Base-by-base conservation (phyloP, 53 echinoderm and acorn worm species). In the Mesocentrotus franciscanus region DNA sequence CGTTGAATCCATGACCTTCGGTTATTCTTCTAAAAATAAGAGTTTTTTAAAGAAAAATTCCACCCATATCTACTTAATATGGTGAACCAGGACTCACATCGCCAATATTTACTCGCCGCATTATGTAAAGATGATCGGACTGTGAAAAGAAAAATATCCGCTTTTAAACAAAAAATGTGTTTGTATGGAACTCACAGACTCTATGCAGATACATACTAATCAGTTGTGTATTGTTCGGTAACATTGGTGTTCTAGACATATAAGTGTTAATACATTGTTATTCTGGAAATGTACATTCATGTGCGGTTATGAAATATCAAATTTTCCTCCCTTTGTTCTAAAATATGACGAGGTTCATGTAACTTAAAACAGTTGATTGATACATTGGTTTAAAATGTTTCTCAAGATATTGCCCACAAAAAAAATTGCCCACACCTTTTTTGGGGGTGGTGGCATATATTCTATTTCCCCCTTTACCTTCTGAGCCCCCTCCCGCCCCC, bases 91-190 rank as follows among this genome's bases (percentile, higher is more conserved):
- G 14, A 59, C 56, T 56, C 87, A 87, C 87, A 87, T 56, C 12
- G 58, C n/a, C 29, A 87, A 87, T 87, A 87, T 87, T 87, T 87
- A 29, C 87, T 87, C 59, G n/a, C 13, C 59, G 57, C 15, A 16
- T 87, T 57, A 39, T 87, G 87, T 59, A 56, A 87, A 87, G 87
- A 87, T 87, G 58, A 87, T 57, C 27, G 58, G 87, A 87, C 24
- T 87, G 58, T 56, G 27, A 87, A 87, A 87, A 87, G 87, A 87
- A 87, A 84, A 87, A 87, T 87, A 87, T 87, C 87, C 87, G 87
- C 59, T 87, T 87, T 81, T 87, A 87, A 58, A 87, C 58, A 87
- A 59, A 42, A 42, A 81, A 76, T 84, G 78, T 84, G 84, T 39
- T 36, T 84, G 84, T 84, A 22, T 84, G 56, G 55, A 49, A 33